Evolutionary conservation across 2,888 invertebrate genomes (phyloP), one percentile per base, ranked within the genome.

Genomic region (Oegoconia quadripuncta): DNA sequence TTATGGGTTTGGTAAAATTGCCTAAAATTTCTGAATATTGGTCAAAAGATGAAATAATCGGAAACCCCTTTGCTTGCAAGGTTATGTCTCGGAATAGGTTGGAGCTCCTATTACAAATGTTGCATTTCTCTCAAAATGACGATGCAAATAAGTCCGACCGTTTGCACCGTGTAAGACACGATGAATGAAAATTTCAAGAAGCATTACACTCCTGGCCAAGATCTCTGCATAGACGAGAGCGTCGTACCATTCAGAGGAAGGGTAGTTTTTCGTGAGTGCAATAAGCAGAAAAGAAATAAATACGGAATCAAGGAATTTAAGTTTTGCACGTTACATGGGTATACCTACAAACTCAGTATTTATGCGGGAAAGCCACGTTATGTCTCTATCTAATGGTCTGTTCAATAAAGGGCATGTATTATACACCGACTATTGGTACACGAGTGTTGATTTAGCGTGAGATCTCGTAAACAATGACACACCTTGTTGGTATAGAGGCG

Each of bases 61-160:
- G 50, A 3, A 58, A 52, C 27, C 31, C 42, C 28, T 55, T 58
- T 52, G 44, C 60, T 14, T 30, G 48, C 25, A 50, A 50, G 14
- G 26, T 59, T 12, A 60, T 61, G 53, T 34, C 51, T 34, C 41
- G 61, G 16, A 63, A 63, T 41, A 30, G 60, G 4, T 66, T 64
- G 36, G 60, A 59, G 39, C 26, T 60, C 12, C 25, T 63, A 6
- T 44, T 61, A 14, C 53, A 49, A 40, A 59, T 62, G 50, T 7
- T 64, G 14, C 64, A 66, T 49, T 66, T 69, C 46, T 58, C 58
- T 11, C 35, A 59, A 29, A 40, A 59, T 34, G 58, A 64, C 4
- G 9, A 33, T 14, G 11, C n/a, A 18, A n/a, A 20, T 36, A 52
- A 48, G 34, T 44, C 50, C 8, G 52, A 63, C 35, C 47, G 64